Conservation (phyloP, 2,797 vertebrate genomes). For the Argya squamiceps region DNA sequence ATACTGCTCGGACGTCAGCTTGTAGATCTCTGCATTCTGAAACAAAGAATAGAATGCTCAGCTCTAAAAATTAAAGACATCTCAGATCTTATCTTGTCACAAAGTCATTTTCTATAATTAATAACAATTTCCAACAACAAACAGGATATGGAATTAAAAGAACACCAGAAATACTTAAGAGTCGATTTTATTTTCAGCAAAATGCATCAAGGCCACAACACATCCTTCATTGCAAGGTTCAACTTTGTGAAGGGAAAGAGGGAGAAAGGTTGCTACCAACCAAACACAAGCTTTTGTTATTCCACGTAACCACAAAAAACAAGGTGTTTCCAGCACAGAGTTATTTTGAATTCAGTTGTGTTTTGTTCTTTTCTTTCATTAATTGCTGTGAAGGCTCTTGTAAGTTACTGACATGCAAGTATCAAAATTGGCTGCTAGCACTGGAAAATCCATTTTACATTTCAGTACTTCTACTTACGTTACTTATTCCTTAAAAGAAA, state of each 20-base stretch:
- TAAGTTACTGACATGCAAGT: not conserved
- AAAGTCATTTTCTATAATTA: not conserved
- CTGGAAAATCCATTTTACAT: slow-evolving; percentile 61
- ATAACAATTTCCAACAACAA: not conserved
- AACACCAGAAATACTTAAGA: not conserved
- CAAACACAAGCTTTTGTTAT: not conserved
- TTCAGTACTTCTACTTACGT: slow-evolving; percentile 20
- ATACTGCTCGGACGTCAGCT: slow-evolving; percentile 86
- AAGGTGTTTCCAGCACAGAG: not conserved
- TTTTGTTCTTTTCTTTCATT: not conserved
- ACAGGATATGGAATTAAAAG: slow-evolving; percentile 7
- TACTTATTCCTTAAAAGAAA: slow-evolving; percentile 50
- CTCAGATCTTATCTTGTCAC: not conserved
- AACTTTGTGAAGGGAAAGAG: not conserved
- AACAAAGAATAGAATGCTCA: slow-evolving; percentile 60
- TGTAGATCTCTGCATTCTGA: slow-evolving; percentile 90
- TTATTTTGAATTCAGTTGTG: not conserved
- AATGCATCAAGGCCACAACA: not conserved
- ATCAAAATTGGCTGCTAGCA: slow-evolving; percentile 35
- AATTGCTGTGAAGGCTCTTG: slow-evolving; percentile 10
- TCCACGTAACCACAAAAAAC: not conserved
- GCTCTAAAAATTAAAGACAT: not conserved
- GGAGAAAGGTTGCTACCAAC: not conserved
- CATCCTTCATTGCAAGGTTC: not conserved
- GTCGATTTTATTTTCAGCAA: not conserved